These are phyloP conservation scores for Capreolus pygargus DNA, from an alignment of 2,113 vertebrate species.

Conservation along the genomic window DNA sequence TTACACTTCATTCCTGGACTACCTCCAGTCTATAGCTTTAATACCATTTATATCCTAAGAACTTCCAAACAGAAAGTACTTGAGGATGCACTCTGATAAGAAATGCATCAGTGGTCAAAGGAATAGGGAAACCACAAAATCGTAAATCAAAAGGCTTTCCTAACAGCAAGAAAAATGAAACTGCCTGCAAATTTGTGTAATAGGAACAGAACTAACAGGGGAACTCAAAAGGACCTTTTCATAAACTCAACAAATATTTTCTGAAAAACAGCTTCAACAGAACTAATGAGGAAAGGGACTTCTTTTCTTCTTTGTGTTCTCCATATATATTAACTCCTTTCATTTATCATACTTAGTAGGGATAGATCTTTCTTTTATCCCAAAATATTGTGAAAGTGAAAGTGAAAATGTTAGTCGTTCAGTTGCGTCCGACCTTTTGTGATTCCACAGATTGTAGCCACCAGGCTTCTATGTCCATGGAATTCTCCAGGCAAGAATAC, in stretches of 20 bases:
- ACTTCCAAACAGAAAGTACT: background rate
- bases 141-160: conserved; percentile 11
- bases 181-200: background rate
- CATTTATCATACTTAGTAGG: background rate
- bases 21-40: background rate
- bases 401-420: background rate
- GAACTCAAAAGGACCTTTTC: background rate
- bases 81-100: background rate
- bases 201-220: background rate
- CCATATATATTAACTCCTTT: background rate
- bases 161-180: conserved; percentile 10
- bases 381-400: background rate
- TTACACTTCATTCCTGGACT: background rate
- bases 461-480: background rate
- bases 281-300: background rate
- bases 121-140: background rate
- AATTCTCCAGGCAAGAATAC: background rate
- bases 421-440: background rate
- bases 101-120: background rate
- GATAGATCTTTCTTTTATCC: background rate
- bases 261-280: background rate
- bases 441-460: background rate
- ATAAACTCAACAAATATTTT: background rate
- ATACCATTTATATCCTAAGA: background rate
- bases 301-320: background rate